These are phyloP conservation scores for Trypoxylus dichotomus DNA, from an alignment of 1,140 invertebrate species.

Conservation along the genomic window DNA sequence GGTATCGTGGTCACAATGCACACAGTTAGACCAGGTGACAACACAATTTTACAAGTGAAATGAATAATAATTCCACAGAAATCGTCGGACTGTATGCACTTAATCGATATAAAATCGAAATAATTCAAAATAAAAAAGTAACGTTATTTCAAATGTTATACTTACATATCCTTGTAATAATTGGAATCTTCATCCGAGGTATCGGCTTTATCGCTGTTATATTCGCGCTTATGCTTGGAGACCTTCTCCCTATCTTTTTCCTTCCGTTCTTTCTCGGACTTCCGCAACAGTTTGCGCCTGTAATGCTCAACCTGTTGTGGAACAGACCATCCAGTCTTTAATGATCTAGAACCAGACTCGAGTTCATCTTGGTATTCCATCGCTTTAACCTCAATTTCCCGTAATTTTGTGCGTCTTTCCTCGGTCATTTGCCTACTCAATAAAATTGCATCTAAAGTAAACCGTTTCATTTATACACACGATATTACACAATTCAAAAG, in stretches of 20 bases:
- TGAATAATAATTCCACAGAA: too few species aligned
- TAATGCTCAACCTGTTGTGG: constrained; percentile 89
- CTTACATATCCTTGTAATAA: constrained; percentile 52
- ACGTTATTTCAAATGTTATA: constrained; percentile 33
- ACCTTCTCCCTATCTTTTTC: constrained; percentile 48
- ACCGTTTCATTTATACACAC: not conserved
- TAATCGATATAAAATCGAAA: not conserved
- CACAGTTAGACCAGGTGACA: too few species aligned
- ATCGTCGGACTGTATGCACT: not conserved
- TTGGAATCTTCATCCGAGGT: constrained; percentile 48
- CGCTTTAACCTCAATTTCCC: constrained; percentile 93
- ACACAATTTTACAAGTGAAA: too few species aligned
- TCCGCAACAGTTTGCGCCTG: constrained; percentile 84
- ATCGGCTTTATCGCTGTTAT: constrained; percentile 46
- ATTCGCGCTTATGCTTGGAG: constrained; percentile 48
- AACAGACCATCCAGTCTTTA: constrained; percentile 79
- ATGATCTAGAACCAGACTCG: constrained; percentile 77
- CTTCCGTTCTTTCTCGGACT: constrained; percentile 53
- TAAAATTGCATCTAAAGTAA: constrained; percentile 36
- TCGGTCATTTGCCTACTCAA: constrained; percentile 59
- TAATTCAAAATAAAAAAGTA: not conserved
- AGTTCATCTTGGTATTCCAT: constrained; percentile 96
- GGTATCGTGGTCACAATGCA: too few species aligned
- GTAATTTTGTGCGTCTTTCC: constrained; percentile 78
- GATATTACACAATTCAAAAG: not conserved